Conservation (phyloP, 2,888 invertebrate genomes). For the Scaptodrosophila latifasciaeformis region DNA sequence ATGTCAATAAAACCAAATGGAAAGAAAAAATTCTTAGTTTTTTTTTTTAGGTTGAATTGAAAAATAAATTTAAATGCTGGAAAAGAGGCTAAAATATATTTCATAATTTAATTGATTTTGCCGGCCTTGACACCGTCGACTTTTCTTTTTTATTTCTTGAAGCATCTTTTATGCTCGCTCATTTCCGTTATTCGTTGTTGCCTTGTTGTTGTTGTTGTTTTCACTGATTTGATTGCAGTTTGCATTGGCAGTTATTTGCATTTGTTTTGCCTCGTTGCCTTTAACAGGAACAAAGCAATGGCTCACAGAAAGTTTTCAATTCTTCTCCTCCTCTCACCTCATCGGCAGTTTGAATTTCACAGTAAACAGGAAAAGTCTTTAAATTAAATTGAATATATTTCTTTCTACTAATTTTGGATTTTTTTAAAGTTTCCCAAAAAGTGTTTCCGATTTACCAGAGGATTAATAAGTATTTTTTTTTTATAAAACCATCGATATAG, state of each 20-base stretch:
- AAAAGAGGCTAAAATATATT: constrained; percentile 12
- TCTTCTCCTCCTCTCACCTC: no score
- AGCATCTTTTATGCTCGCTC: constrained; percentile 24
- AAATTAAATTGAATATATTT: not conserved
- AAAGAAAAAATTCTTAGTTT: constrained; percentile 4
- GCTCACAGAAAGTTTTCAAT: not conserved
- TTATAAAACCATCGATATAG: no score
- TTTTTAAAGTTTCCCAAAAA: not conserved
- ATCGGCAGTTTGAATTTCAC: no score
- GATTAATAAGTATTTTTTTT: no score
- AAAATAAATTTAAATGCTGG: constrained; percentile 1
- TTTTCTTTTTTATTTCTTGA: not conserved
- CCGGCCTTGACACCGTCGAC: constrained; percentile 39
- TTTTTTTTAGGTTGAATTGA: no score
- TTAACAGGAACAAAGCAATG: constrained; percentile 52
- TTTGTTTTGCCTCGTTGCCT: constrained; percentile 56
- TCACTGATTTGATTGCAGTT: constrained; percentile 39
- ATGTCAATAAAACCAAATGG: constrained; percentile 43
- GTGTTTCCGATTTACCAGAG: no score
- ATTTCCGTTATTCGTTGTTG: constrained; percentile 34
- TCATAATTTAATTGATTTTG: constrained; percentile 63
- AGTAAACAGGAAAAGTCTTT: no score
- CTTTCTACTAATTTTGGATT: constrained; percentile 4
- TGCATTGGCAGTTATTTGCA: constrained; percentile 58
- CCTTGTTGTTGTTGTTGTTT: not conserved